phyloP scores from a whole-genome alignment of 1,140 invertebrate genomes.

The Leptonema lineaticorne region DNA sequence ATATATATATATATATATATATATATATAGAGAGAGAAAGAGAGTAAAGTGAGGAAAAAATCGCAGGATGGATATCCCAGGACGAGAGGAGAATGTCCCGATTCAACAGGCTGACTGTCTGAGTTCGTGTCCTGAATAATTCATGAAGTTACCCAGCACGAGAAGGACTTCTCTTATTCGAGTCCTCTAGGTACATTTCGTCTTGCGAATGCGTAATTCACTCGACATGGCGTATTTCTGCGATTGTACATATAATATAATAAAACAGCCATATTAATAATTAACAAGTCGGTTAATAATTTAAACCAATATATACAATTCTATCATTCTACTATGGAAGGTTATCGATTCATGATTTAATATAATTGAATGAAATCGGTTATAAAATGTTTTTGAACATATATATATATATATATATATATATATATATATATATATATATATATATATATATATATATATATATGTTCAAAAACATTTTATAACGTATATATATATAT shows the following conservation, averaged over 20 bases:
- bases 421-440: too few relatives aligned
- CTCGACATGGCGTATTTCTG: not conserved
- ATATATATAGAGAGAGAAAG: not conserved
- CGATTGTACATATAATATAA: not conserved
- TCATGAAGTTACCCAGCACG: conserved; percentile 11
- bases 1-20: not conserved
- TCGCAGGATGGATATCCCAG: conserved; percentile 21
- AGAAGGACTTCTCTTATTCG: conserved; percentile 10
- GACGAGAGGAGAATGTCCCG: not conserved
- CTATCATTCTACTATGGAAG: too few relatives aligned
- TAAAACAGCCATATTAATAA: not conserved
- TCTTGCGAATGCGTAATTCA: not conserved
- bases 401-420: too few relatives aligned
- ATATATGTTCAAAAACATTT: too few relatives aligned
- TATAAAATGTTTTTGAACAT: too few relatives aligned
- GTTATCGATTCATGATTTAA: too few relatives aligned
- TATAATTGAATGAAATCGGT: too few relatives aligned
- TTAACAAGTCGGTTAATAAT: too few relatives aligned
- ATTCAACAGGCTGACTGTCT: conserved; percentile 25
- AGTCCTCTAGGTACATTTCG: not conserved
- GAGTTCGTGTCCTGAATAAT: conserved; percentile 16
- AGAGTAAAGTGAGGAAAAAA: too few relatives aligned
- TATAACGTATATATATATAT: too few relatives aligned
- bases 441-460: too few relatives aligned
- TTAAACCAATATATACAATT: not conserved